phyloP scores from a whole-genome alignment of 2,888 invertebrate species.

The Sinotaia quadrata region DNA sequence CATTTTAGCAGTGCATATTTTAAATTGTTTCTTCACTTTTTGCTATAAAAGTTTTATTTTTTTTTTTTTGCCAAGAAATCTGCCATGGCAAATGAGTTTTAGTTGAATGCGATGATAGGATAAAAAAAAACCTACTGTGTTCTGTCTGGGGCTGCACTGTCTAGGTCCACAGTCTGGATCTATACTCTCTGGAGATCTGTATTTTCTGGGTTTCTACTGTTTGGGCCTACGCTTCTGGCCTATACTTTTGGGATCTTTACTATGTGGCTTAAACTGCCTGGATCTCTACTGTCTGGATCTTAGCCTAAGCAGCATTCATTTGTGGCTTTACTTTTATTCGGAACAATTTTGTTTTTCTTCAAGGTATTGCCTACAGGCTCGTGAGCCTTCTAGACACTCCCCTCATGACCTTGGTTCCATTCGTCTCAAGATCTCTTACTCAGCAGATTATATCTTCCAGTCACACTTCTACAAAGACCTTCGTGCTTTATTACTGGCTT shows the following conservation, averaged over 20 bases:
- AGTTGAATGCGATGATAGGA: background rate
- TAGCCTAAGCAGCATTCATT: too few species aligned
- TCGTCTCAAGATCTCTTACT: constrained; percentile 88
- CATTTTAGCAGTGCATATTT: too few species aligned
- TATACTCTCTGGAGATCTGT: too few species aligned
- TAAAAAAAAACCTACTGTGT: background rate
- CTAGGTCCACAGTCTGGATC: too few species aligned
- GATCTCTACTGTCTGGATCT: too few species aligned
- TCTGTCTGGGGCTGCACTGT: too few species aligned
- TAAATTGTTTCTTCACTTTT: too few species aligned
- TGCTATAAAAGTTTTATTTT: background rate
- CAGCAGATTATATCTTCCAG: constrained; percentile 90
- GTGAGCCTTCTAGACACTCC: constrained; percentile 70
- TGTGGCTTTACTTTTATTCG: background rate
- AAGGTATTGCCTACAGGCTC: constrained; percentile 86
- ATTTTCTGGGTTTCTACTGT: too few species aligned
- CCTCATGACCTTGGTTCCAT: constrained; percentile 84
- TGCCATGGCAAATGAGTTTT: background rate
- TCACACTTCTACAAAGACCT: constrained; percentile 85
- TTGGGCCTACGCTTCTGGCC: too few species aligned
- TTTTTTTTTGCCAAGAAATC: background rate
- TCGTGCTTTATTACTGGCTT: constrained; percentile 83
- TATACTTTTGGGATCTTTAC: too few species aligned
- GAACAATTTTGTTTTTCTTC: background rate
- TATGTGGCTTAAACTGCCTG: too few species aligned